Percentiles rank a stretch among this genome's conserved stretches.
Evolutionary conservation across 2,888 invertebrate species (phyloP).

Genomic region (Lottia scabra): DNA sequence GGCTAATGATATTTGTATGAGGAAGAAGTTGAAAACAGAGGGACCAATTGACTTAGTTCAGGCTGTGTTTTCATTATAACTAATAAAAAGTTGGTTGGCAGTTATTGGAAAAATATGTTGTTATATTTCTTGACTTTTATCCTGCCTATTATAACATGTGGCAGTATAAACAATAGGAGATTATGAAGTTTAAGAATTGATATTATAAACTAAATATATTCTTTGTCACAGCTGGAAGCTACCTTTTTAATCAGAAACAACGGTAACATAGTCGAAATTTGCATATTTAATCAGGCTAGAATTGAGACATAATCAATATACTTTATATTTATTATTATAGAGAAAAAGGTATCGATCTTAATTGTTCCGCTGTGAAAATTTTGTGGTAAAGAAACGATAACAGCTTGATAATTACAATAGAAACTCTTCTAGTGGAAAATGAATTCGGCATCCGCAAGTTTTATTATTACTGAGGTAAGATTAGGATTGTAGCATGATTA

Average conservation of each 20-base stretch:
- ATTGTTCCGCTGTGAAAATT: slow-evolving; percentile 5
- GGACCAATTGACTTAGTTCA: slow-evolving; percentile 12
- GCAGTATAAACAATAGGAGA: not conserved
- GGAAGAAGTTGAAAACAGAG: not conserved
- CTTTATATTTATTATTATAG: slow-evolving; percentile 4
- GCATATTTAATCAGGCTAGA: slow-evolving; percentile 3
- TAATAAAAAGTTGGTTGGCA: slow-evolving; percentile 17
- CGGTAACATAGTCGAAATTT: not conserved
- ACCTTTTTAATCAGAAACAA: not conserved
- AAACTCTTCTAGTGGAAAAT: not conserved
- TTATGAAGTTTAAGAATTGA: slow-evolving; percentile 5
- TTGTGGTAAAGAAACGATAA: not conserved
- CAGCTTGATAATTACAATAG: slow-evolving; percentile 2
- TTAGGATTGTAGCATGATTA: not conserved
- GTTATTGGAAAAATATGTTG: slow-evolving; percentile 20
- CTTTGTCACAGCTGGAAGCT: slow-evolving; percentile 2
- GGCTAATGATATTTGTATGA: slow-evolving; percentile 17
- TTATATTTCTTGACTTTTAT: slow-evolving; percentile 10
- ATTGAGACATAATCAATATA: slow-evolving; percentile 2
- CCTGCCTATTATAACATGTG: slow-evolving; percentile 1
- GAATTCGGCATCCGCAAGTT: not conserved
- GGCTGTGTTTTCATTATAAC: slow-evolving; percentile 16
- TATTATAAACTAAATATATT: slow-evolving; percentile 4
- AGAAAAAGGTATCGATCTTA: slow-evolving; percentile 4
- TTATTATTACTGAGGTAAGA: slow-evolving; percentile 1